Percentiles rank a stretch among this genome's conserved stretches.
Evolutionary conservation across 1,140 invertebrate species (phyloP).

Genomic region (Leptonema lineaticorne): DNA sequence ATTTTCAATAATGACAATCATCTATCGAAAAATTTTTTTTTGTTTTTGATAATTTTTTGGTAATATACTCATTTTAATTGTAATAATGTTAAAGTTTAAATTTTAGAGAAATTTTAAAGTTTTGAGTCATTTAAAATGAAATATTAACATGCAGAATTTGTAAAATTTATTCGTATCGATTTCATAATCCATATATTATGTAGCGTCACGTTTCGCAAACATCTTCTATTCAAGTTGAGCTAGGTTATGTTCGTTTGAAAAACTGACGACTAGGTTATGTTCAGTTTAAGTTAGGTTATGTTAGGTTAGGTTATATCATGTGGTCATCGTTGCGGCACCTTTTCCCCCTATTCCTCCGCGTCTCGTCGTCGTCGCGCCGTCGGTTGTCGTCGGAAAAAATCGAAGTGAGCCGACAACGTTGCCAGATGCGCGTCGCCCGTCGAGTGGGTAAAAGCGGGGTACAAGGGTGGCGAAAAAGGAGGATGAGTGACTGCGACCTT

Average conservation of each 20-base stretch:
- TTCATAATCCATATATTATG: background rate
- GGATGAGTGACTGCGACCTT: conserved; percentile 25
- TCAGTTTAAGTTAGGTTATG: background rate
- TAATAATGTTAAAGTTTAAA: too few relatives aligned
- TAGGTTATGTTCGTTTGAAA: background rate
- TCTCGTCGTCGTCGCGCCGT: too few relatives aligned
- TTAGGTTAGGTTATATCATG: background rate
- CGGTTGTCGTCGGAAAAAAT: conserved; percentile 16
- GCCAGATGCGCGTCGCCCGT: conserved; percentile 8
- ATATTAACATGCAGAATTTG: too few relatives aligned
- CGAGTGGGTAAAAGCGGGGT: background rate
- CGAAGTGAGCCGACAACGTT: conserved; percentile 29
- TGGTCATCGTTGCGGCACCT: background rate
- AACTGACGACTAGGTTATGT: too few relatives aligned
- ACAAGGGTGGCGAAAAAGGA: background rate
- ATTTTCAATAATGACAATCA: too few relatives aligned
- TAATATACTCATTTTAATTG: too few relatives aligned
- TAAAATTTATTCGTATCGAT: too few relatives aligned
- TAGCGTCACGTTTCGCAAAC: background rate
- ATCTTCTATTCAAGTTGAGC: too few relatives aligned
- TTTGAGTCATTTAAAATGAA: too few relatives aligned
- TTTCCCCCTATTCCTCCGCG: background rate
- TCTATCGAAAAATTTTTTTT: too few relatives aligned
- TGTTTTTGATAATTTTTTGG: too few relatives aligned
- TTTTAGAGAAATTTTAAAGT: too few relatives aligned